Conservation (phyloP, 2,113 vertebrate species). For the Pachyramphus minor region DNA sequence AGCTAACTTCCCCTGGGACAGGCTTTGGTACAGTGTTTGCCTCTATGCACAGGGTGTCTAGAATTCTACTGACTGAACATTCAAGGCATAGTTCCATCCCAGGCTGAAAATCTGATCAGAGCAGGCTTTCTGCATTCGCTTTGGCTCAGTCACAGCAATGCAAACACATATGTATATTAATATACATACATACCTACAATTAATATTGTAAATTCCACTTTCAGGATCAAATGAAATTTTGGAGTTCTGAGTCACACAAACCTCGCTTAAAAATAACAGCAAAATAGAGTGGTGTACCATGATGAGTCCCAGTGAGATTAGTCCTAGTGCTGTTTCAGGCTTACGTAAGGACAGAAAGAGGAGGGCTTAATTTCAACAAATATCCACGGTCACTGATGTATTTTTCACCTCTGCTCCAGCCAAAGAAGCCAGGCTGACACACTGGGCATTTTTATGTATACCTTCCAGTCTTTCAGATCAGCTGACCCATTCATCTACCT, state of each 20-base stretch:
- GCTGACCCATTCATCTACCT: not conserved
- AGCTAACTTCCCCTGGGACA: rapidly evolving
- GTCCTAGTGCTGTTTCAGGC: not conserved
- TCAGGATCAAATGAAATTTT: not conserved
- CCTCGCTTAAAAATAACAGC: rapidly evolving
- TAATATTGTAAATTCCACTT: not conserved
- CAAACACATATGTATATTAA: no score
- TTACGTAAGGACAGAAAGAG: not conserved
- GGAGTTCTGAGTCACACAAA: not conserved
- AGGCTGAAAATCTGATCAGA: not conserved
- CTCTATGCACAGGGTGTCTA: not conserved
- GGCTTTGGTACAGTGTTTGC: not conserved
- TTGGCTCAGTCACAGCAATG: not conserved
- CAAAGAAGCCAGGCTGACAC: not conserved
- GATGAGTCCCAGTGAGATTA: not conserved
- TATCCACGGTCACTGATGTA: rapidly evolving
- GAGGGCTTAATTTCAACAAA: not conserved
- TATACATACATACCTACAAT: not conserved
- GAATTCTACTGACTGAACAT: not conserved
- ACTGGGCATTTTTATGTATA: not conserved
- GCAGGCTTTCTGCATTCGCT: not conserved
- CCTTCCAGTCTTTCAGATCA: not conserved
- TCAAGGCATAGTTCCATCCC: not conserved
- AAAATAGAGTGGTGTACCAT: not conserved
- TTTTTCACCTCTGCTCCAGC: not conserved